These are phyloP conservation scores for Cyaniris semiargus DNA, from an alignment of 2,888 invertebrate genomes.

Conservation along the genomic window DNA sequence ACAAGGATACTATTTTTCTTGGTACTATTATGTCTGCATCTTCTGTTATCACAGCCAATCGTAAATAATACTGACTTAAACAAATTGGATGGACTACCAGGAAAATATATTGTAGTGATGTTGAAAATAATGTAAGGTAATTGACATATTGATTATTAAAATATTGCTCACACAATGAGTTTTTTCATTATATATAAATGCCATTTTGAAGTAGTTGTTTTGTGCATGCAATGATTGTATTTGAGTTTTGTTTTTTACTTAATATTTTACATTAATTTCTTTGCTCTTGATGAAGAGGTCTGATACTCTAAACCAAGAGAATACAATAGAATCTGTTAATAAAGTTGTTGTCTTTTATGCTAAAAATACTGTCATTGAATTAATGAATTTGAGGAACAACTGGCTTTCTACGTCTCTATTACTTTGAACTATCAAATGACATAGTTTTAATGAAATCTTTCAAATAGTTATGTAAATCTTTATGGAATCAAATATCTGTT, in stretches of 20 bases:
- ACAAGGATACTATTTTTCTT: background rate
- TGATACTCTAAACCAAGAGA: slow-evolving; percentile 7
- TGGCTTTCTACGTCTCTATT: slow-evolving; percentile 6
- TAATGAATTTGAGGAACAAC: slow-evolving; percentile 16
- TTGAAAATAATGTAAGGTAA: slow-evolving; percentile 49
- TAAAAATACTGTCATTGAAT: slow-evolving; percentile 1
- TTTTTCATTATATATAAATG: background rate
- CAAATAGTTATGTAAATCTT: background rate
- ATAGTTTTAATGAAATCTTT: background rate
- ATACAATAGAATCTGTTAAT: background rate
- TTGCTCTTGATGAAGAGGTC: background rate
- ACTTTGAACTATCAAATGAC: slow-evolving; percentile 15
- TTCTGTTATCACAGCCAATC: background rate
- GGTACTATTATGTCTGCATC: background rate
- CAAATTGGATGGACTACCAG: slow-evolving; percentile 53
- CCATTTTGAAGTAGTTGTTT: slow-evolving; percentile 22
- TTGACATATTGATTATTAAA: slow-evolving; percentile 58
- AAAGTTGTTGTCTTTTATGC: background rate
- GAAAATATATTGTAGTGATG: slow-evolving; percentile 34
- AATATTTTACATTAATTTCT: background rate
- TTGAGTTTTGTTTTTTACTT: background rate
- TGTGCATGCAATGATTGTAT: slow-evolving; percentile 21
- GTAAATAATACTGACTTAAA: slow-evolving; percentile 61
- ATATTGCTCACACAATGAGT: slow-evolving; percentile 68
- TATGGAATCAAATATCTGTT: background rate